Percentiles rank a stretch among this genome's conserved stretches.
phyloP scores from a whole-genome alignment of 2,888 invertebrate genomes.

The Anthophora plumipes region DNA sequence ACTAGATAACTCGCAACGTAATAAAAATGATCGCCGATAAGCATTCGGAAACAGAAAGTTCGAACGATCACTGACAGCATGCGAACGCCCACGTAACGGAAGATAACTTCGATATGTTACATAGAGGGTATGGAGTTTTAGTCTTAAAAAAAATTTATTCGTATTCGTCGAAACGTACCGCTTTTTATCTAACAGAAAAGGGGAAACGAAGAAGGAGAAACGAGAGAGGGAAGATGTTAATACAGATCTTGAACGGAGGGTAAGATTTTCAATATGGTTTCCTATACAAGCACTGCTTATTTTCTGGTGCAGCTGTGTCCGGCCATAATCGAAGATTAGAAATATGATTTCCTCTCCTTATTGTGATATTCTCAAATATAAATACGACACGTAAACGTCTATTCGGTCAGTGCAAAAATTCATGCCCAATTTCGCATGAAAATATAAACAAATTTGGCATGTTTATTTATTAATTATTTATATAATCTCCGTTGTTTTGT shows the following conservation, averaged over 20 bases:
- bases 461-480: too few relatives aligned
- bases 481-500: too few relatives aligned
- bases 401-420: too few relatives aligned
- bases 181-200: background rate
- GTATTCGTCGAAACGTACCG: slow-evolving; percentile 14
- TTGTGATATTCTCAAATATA: too few relatives aligned
- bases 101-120: background rate
- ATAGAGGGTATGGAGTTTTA: background rate
- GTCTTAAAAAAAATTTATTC: slow-evolving; percentile 46
- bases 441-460: too few relatives aligned
- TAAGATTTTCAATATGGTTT: slow-evolving; percentile 39
- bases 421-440: too few relatives aligned
- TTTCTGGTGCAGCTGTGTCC: background rate
- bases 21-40: slow-evolving; percentile 66
- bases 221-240: background rate
- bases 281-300: background rate
- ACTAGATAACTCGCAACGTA: slow-evolving; percentile 40
- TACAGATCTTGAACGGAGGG: background rate
- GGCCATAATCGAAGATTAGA: background rate
- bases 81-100: slow-evolving; percentile 18
- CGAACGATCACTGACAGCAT: slow-evolving; percentile 40
- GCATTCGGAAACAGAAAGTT: slow-evolving; percentile 50
- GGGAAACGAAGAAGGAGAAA: background rate
- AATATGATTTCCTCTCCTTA: background rate
- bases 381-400: too few relatives aligned